Evolutionary conservation across 2,888 invertebrate species (phyloP), one percentile per base, ranked within the genome.

Genomic region (Andricus curvator): DNA sequence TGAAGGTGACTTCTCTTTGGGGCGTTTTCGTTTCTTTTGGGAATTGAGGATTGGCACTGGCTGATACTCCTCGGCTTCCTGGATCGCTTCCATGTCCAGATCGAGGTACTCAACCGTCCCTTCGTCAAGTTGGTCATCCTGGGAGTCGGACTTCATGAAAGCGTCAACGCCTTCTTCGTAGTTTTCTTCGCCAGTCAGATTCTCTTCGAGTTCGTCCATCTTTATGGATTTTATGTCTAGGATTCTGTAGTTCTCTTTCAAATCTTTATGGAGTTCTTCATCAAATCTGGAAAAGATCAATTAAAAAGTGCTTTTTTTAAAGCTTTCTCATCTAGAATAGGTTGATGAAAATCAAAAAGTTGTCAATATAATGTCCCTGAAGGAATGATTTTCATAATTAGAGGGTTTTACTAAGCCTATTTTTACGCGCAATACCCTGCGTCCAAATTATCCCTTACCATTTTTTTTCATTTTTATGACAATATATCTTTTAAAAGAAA

Each of bases 31-130:
- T 33, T 74, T 74, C 29, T 56, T 74, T 25, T 51, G 51, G 9
- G 51, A 51, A 33, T 56, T 74, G 25, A 51, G 29, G 20, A 56
- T 20, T 51, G 51, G 51, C 11, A 33, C 33, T 56, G 56, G 4
- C n/a, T 74, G 74, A 68, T 83, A 85, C 64, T 85, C 84, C 15
- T 77, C 79, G 4, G 82, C 77, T 51, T 83, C 67, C 17, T 78
- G 81, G 5, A 83, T 81, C 13, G 83, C 78, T 44, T 85, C 78
- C 64, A 83, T 78, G 22, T 84, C 83, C 2, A 85, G 13, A 67
- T 85, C 84, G 13, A 85, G 25, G 44, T 83, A 85, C 70, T 85
- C 84, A 1, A 84, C 79, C 1, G 81, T 79, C 22, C 64, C 82
- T 65, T 82, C 82, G 15, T 82, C 67, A 2, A 78, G 70, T 29